Evolutionary conservation across 2,113 vertebrate species (phyloP).

Genomic region (Neodon shergylaensis): DNA sequence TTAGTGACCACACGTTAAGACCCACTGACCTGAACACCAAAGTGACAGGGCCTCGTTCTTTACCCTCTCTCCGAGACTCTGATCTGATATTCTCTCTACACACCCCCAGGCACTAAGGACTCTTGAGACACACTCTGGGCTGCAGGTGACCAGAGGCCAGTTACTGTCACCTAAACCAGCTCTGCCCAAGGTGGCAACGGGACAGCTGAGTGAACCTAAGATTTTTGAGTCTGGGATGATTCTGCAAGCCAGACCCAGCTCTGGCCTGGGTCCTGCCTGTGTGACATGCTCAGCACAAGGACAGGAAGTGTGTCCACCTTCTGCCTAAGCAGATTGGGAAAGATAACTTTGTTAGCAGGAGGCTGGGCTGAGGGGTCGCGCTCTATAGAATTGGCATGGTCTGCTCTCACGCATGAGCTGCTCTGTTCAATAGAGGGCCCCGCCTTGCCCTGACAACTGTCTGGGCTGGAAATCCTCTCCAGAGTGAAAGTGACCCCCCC

Average conservation of each 20-base stretch:
- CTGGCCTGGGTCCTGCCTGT: slow-evolving; percentile 4
- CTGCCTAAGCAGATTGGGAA: slow-evolving; percentile 91
- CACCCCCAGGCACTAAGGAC: neutral
- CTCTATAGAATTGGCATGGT: slow-evolving; percentile 89
- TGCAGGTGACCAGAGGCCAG: neutral
- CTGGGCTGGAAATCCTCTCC: slow-evolving; percentile 93
- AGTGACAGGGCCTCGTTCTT: neutral
- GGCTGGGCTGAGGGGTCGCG: slow-evolving; percentile 87
- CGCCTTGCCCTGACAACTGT: slow-evolving; percentile 94
- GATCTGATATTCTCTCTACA: neutral
- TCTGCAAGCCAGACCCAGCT: neutral
- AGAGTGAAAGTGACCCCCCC: slow-evolving; percentile 86
- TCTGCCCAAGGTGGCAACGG: neutral
- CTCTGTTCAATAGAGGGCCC: slow-evolving; percentile 89
- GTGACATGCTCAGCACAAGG: slow-evolving; percentile 85
- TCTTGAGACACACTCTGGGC: neutral
- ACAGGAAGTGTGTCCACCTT: slow-evolving; percentile 87
- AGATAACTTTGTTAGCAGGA: slow-evolving; percentile 93
- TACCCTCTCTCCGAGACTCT: neutral
- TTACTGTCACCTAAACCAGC: neutral
- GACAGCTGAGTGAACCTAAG: neutral
- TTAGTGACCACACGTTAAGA: neutral
- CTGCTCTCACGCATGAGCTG: slow-evolving; percentile 92
- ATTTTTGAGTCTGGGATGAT: neutral
- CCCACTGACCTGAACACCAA: neutral